phyloP scores from a whole-genome alignment of 2,797 vertebrate species.

The Danio jaintianensis region DNA sequence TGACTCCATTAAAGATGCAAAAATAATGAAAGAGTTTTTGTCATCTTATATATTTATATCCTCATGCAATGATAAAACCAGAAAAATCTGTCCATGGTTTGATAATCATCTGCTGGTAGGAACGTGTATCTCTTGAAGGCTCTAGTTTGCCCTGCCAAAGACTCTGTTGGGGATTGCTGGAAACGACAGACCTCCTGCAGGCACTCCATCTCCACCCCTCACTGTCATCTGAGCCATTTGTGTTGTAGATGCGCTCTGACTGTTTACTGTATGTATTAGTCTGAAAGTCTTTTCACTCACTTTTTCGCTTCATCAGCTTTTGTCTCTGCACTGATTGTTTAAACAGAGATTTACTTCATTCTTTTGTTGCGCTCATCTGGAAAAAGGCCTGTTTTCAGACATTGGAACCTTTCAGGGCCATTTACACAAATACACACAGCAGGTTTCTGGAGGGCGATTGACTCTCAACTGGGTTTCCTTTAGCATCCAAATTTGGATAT shows the following conservation, averaged over 20 bases:
- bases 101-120: slow-evolving; percentile 27
- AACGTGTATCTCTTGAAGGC: slow-evolving; percentile 51
- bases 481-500: not conserved
- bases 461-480: not conserved
- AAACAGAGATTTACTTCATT: slow-evolving; percentile 33
- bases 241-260: slow-evolving; percentile 4
- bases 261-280: slow-evolving; percentile 5
- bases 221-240: slow-evolving; percentile 14
- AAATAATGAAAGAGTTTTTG: not conserved
- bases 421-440: slow-evolving; percentile 8
- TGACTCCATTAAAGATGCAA: not conserved
- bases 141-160: slow-evolving; percentile 58
- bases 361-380: slow-evolving; percentile 26
- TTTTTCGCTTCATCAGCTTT: not conserved
- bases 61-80: not conserved
- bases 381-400: slow-evolving; percentile 7
- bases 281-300: not conserved
- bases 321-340: slow-evolving; percentile 10
- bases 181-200: slow-evolving; percentile 53
- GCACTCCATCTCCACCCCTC: slow-evolving; percentile 11
- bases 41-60: slow-evolving; percentile 1
- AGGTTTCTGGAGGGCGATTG: not conserved
- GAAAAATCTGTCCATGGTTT: not conserved
- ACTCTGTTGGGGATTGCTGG: slow-evolving; percentile 57
- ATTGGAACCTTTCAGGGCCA: not conserved